These are phyloP conservation scores for Rhimphoctona megacephalus DNA, from an alignment of 2,888 invertebrate species.

Conservation along the genomic window DNA sequence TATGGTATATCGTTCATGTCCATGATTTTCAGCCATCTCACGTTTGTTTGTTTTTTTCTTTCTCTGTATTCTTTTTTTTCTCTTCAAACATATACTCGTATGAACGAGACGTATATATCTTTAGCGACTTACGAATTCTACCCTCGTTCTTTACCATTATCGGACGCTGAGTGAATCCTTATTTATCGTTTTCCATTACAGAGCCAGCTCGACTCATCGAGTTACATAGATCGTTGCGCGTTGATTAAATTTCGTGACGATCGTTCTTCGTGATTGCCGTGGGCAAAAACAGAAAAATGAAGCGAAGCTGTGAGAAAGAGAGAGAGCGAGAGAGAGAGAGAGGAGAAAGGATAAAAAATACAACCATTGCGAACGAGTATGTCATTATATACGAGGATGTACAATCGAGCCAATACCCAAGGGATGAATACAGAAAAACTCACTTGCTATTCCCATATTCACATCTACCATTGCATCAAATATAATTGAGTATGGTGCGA, in stretches of 20 bases:
- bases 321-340: not conserved
- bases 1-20: not conserved
- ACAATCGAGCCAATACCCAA: conserved; percentile 26
- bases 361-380: conserved; percentile 3
- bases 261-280: conserved; percentile 9
- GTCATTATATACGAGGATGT: conserved; percentile 9
- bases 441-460: conserved; percentile 1
- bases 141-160: conserved; percentile 41
- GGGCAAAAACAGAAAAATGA: conserved; percentile 6
- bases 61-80: not conserved
- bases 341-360: not conserved
- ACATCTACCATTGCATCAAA: conserved; percentile 17
- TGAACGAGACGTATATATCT: not conserved
- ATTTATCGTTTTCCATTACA: conserved; percentile 60
- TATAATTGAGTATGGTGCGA: not conserved
- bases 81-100: not conserved
- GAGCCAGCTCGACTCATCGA: conserved; percentile 44
- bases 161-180: conserved; percentile 50
- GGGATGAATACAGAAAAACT: conserved; percentile 40
- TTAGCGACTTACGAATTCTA: conserved; percentile 36
- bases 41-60: not conserved
- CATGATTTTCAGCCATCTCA: conserved; percentile 13
- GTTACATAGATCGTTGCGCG: conserved; percentile 50
- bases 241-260: conserved; percentile 61
- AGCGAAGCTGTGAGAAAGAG: not conserved